A percentile compares a stretch with the other conserved stretches of the same genome.
Evolutionary conservation across 2,797 vertebrate genomes (phyloP).

Genomic region (Pseudopleuronectes americanus): DNA sequence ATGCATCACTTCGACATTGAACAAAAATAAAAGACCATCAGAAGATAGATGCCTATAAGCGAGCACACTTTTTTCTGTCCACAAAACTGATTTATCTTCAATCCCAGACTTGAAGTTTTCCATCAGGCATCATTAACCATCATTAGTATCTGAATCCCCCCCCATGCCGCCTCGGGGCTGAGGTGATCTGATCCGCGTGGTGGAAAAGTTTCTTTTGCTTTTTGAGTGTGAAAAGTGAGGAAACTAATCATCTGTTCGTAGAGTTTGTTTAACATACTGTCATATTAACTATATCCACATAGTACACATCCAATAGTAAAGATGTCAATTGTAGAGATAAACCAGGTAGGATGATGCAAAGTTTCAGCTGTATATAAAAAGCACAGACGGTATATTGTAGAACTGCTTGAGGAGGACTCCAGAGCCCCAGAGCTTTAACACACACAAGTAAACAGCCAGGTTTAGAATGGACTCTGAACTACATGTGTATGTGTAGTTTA

Average conservation of each 20-base stretch:
- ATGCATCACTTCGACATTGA: not conserved
- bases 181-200: conserved; percentile 2
- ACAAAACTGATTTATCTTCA: conserved; percentile 17
- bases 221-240: not conserved
- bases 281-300: no score
- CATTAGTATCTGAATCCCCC: not conserved
- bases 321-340: no score
- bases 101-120: not conserved
- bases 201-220: not conserved
- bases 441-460: no score
- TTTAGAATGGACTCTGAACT: no score
- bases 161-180: not conserved
- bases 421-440: no score
- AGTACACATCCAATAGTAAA: no score
- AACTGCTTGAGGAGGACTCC: no score
- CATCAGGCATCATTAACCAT: conserved; percentile 19
- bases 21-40: not conserved
- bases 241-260: not conserved
- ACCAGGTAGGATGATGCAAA: no score
- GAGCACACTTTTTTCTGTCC: not conserved
- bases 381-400: no score
- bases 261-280: no score
- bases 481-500: no score
- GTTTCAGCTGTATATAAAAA: no score
- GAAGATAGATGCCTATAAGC: conserved; percentile 2